Evolutionary conservation across 2,113 vertebrate species (phyloP), one percentile per base, ranked within the genome.

Genomic region (Micromys minutus): DNA sequence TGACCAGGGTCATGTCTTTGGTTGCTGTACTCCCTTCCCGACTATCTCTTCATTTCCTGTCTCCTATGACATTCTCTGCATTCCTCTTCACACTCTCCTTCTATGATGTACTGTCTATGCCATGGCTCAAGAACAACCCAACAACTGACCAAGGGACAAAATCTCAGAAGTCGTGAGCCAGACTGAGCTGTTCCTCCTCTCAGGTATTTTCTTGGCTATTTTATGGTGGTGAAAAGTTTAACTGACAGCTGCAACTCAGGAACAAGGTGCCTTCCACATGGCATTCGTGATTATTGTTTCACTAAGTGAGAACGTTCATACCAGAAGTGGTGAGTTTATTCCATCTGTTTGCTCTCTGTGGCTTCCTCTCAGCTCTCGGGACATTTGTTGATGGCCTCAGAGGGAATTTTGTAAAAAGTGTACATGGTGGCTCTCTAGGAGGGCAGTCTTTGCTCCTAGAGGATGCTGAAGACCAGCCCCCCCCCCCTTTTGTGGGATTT

Each of bases 381-480:
- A 21, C 3, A 16, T 34, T 36, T 42, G 1, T 15, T 13, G 0
- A 1, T 11, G 42, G 2, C 13, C 22, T 75, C 0, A 3, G 34
- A 79, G 8, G 31, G 65, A 34, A 16, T 5, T 34, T 29, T 39
- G 24, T 67, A 67, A 2, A 39, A 87, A 7, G 17, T 50, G 36
- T 10, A 36, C 31, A 39, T 4, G 3, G 50, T n/a, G 26, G 2
- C 34, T 75, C 17, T 83, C 50, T n/a, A 24, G 47, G 79, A 59
- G 15, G 8, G 2, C 4, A 34, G 1, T 55, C 61, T 92, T 93
- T 79, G n/a, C 7, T 22, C 77, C 72, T 77, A 81, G 52, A 90
- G 39, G 1, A 31, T 22, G 3, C 31, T 57, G 16, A 42, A 83
- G 67, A 21, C 26, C 9, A 16, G 17, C 17, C 80, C 11, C 12